Conservation (phyloP, 2,888 invertebrate species). For the Acrobasis repandana region DNA sequence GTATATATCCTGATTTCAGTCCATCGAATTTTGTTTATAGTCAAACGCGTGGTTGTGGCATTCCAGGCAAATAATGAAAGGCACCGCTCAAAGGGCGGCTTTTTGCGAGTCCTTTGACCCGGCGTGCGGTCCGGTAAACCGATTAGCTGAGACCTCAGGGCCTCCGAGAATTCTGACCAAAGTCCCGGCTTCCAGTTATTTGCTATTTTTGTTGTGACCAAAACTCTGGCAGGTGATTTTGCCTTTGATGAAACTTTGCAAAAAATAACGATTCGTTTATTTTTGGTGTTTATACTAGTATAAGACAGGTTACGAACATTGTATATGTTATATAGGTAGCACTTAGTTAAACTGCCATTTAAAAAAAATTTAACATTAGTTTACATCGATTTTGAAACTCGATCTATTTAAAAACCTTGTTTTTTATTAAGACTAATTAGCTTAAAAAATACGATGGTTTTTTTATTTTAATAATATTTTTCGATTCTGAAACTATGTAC, state of each 20-base stretch:
- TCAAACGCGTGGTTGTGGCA: conserved; percentile 74
- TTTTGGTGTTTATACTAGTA: too few relatives aligned
- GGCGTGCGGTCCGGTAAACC: conserved; percentile 77
- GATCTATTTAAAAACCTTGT: too few relatives aligned
- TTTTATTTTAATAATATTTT: too few relatives aligned
- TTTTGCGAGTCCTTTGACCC: conserved; percentile 75
- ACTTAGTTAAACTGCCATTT: too few relatives aligned
- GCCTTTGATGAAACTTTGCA: conserved; percentile 12
- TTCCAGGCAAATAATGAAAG: conserved; percentile 79
- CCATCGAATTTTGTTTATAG: conserved; percentile 75
- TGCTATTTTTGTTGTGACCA: conserved; percentile 25
- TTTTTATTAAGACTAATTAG: too few relatives aligned
- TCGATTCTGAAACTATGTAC: too few relatives aligned
- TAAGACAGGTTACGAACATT: too few relatives aligned
- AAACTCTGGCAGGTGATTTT: conserved; percentile 11
- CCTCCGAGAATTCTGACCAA: conserved; percentile 29
- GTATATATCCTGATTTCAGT: conserved; percentile 36
- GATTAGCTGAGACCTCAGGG: conserved; percentile 52
- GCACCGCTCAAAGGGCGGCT: conserved; percentile 72
- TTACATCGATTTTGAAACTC: too few relatives aligned
- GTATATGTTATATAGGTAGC: too few relatives aligned
- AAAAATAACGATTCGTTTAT: neutral
- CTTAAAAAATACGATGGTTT: too few relatives aligned
- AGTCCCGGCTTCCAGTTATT: conserved; percentile 13
- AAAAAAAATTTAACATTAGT: too few relatives aligned